A percentile compares a stretch with the other conserved stretches of the same genome.
Conservation (phyloP, 2,888 invertebrate genomes). For the Ernsta delagoae region DNA sequence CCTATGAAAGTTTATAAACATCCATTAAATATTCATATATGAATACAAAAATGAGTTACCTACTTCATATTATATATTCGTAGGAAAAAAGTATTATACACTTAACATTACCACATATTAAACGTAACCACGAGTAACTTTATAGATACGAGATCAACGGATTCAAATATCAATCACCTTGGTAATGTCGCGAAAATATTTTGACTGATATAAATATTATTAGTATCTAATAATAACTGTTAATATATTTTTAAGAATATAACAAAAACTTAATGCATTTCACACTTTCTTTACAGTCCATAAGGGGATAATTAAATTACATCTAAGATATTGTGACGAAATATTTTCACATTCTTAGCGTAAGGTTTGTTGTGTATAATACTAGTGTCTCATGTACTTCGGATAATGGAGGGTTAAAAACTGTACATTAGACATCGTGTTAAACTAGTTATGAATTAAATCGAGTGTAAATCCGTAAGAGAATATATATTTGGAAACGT, state of each 20-base stretch:
- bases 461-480: conserved; percentile 77
- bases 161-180: conserved; percentile 57
- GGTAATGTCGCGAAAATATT: conserved; percentile 76
- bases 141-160: conserved; percentile 47
- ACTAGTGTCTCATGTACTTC: conserved; percentile 76
- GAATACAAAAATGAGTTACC: conserved; percentile 2
- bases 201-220: conserved; percentile 77
- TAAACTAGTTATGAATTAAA: conserved; percentile 74
- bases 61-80: conserved; percentile 25
- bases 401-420: conserved; percentile 74
- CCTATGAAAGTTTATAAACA: conserved; percentile 4
- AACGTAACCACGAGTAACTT: conserved; percentile 21
- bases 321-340: conserved; percentile 78
- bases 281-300: conserved; percentile 83
- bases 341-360: conserved; percentile 81
- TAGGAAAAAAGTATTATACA: conserved; percentile 33
- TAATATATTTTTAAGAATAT: conserved; percentile 81
- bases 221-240: conserved; percentile 68
- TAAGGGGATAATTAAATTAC: conserved; percentile 73
- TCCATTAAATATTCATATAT: conserved; percentile 11
- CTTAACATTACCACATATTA: conserved; percentile 19
- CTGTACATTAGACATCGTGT: conserved; percentile 80
- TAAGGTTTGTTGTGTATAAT: conserved; percentile 83
- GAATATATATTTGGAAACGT: conserved; percentile 83
- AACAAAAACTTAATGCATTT: conserved; percentile 83